Evolutionary conservation across 2,113 vertebrate species (phyloP).

Genomic region (Phrynosoma platyrhinos): DNA sequence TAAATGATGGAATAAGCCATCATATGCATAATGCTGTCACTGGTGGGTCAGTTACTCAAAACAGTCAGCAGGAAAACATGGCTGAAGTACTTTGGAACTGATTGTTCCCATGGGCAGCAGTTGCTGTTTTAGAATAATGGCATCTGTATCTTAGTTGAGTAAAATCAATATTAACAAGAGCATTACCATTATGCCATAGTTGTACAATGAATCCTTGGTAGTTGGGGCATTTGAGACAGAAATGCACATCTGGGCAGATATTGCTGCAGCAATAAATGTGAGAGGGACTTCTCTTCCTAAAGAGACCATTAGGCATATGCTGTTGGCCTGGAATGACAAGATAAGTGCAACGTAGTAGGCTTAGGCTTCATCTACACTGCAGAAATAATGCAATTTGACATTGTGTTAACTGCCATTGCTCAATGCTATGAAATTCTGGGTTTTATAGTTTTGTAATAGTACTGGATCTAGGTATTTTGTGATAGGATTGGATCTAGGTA

Average conservation of each 20-base stretch:
- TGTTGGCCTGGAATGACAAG: background rate
- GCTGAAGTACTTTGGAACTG: background rate
- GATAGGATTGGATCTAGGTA: too few relatives aligned
- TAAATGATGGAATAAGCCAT: background rate
- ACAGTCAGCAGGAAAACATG: background rate
- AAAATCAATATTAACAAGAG: constrained; percentile 17
- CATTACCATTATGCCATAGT: background rate
- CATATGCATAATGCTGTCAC: background rate
- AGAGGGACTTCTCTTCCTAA: background rate
- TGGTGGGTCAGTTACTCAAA: background rate
- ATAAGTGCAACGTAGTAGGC: too few relatives aligned
- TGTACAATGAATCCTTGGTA: too few relatives aligned
- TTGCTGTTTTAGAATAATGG: background rate
- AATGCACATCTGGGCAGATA: background rate
- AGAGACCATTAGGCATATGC: background rate
- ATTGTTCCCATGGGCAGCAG: background rate
- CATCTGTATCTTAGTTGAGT: background rate
- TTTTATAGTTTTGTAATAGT: too few relatives aligned
- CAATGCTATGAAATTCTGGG: too few relatives aligned
- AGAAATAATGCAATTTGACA: too few relatives aligned
- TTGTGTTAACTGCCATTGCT: too few relatives aligned
- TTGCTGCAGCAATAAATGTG: background rate
- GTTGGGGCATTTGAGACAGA: background rate
- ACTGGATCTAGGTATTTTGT: too few relatives aligned
- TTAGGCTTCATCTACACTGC: too few relatives aligned